Base-by-base conservation (phyloP, 2,113 vertebrate genomes). In the Pelecanus crispus region DNA sequence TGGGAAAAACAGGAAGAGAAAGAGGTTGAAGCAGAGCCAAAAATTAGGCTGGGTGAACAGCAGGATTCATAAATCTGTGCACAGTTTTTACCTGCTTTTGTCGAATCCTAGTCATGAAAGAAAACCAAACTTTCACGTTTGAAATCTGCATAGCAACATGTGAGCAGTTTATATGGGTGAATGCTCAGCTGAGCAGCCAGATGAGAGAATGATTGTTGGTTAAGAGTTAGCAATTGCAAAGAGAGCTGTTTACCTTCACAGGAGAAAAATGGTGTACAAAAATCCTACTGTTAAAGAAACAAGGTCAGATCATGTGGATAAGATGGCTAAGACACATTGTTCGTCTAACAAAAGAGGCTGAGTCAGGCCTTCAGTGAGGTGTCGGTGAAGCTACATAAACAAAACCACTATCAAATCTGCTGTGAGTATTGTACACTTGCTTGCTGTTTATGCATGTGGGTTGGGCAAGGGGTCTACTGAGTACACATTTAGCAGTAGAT, bases 1-100 rank as follows among this genome's bases (percentile, higher is more conserved):
- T 91, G 65, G 66, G 77, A 94, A 94, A 94, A 96, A 97, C 94
- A 97, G 86, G 91, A 97, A 97, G 86, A 59, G 86, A 68, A 95
- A 84, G 56, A 87, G n/a, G 19, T 92, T 88, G 92, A 97, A 92
- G 70, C 45, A 32, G 13, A 86, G 95, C 91, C 92, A 95, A 91
- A 92, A 85, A 29, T 84, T 75, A 91, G 86, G 45, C 53, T 70
- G 81, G 45, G 56, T 81, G 91, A 94, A 94, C 49, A 67, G 68
- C 83, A 94, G 70, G 68, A 77, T 88, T 88, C 81, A 90, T 94
- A 94, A 97, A 95, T 88, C 84, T 93, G 65, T 44, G 93, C 26
- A 26, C 53, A 66, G 55, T 45, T 93, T 95, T 77, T 58, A 91
- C 81, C 61, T 6, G 0, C 84, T 85, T 70, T 87, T 0, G 0